Base-by-base conservation (phyloP, 2,113 vertebrate species). In the Calyptommatus sinebrachiatus region DNA sequence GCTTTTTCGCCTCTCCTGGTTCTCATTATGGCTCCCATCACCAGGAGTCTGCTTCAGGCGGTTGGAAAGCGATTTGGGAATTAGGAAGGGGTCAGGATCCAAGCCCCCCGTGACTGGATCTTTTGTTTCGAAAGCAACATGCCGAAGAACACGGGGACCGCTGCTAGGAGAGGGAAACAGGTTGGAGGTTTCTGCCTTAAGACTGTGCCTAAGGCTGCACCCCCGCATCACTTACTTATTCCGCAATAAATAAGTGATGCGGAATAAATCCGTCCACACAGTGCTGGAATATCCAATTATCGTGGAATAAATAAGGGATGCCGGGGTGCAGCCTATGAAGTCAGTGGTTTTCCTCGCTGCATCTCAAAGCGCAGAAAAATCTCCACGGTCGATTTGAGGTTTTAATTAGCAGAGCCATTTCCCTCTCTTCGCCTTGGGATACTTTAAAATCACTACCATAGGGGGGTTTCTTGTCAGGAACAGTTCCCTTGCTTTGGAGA, bases 21-120 rank as follows among this genome's bases (percentile, higher is more conserved):
- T 89, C 78, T 60, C 46, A 73, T 80, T 73, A 79, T 46, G 16
- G 50, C 26, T 41, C 35, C 35, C 79, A 46, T 82, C 68, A 45
- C 8, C 53, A 35, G 76, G 57, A 61, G 53, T 65, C 71, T 21
- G 63, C 65, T 41, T 41, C 35, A 45, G 76, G 76, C 65, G 57
- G n/a, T 74, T 83, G 50, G 31, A 41, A 74, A 70, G 71, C 70
- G 41, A 87, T 88, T 83, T 88, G 63, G 80, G 88, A 91, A 90
- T 83, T 89, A 89, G 86, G 41, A n/a, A 88, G 89, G n/a, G n/a
- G 86, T 90, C 91, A 85, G 83, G 80, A 86, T 86, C 85, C 81
- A 81, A 65, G 31, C n/a, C 87, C 77, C 41, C 83, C 80, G 87
- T n/a, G 66, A 73, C 29, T 22, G 57, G 18, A 22, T 48, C 45